A percentile compares a stretch with the other conserved stretches of the same genome.
Evolutionary conservation across 1,140 invertebrate species (phyloP).

Genomic region (Leptoteleia sp.): DNA sequence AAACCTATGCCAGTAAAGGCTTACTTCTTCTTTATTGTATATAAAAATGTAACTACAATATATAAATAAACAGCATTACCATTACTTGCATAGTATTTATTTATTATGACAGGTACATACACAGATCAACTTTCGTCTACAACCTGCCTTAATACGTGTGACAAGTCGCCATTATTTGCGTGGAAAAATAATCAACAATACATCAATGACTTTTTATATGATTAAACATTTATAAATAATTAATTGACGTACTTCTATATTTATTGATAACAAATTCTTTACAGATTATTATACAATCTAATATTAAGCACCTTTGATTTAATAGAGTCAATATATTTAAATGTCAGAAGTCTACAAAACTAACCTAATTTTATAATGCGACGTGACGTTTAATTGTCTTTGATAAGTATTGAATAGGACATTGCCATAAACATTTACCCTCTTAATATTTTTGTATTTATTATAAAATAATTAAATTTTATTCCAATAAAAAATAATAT

Average conservation of each 20-base stretch:
- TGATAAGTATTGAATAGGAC: no score
- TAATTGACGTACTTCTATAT: background rate
- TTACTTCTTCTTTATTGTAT: background rate
- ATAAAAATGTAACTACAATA: background rate
- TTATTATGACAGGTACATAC: background rate
- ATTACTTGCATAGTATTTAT: background rate
- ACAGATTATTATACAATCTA: background rate
- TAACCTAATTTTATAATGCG: constrained; percentile 1
- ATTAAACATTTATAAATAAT: background rate
- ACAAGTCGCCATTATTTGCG: constrained; percentile 20
- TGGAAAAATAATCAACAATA: background rate
- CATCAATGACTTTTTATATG: background rate
- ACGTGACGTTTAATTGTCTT: no score
- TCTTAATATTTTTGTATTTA: no score
- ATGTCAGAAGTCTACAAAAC: background rate
- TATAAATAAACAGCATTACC: background rate
- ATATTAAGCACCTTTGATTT: background rate
- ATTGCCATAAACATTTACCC: no score
- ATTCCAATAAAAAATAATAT: no score
- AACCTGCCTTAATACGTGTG: constrained; percentile 10
- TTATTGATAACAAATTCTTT: background rate
- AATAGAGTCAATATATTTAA: background rate
- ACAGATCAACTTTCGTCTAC: background rate
- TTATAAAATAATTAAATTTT: no score
- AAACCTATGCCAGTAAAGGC: no score